A percentile compares a stretch with the other conserved stretches of the same genome.
phyloP scores from a whole-genome alignment of 2,888 invertebrate species.

The Aphodius sticticus region DNA sequence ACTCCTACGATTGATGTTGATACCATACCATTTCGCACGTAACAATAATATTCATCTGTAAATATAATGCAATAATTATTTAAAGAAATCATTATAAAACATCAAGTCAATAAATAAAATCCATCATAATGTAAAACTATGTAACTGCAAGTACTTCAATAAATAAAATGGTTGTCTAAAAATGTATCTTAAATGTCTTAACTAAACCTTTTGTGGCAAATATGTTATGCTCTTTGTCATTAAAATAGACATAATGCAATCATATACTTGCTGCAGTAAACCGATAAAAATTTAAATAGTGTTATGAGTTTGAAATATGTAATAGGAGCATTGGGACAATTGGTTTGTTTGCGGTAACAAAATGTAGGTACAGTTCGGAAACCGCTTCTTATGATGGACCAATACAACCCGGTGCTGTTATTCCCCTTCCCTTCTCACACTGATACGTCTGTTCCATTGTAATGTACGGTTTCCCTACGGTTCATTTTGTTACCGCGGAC shows the following conservation, averaged over 20 bases:
- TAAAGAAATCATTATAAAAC: constrained; percentile 41
- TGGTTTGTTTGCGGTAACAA: too few relatives aligned
- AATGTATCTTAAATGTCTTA: constrained; percentile 12
- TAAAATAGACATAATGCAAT: not conserved
- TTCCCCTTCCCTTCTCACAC: too few relatives aligned
- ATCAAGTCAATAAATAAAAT: constrained; percentile 50
- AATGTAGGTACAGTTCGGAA: too few relatives aligned
- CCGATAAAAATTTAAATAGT: not conserved
- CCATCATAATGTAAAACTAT: constrained; percentile 49
- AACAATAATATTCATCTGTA: not conserved
- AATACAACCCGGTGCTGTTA: too few relatives aligned
- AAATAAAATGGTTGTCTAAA: constrained; percentile 45
- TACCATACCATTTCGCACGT: not conserved
- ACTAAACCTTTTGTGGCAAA: constrained; percentile 16
- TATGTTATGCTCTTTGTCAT: not conserved
- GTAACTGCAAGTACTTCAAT: constrained; percentile 49
- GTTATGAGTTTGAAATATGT: too few relatives aligned
- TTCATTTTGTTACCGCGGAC: too few relatives aligned
- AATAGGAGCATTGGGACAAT: too few relatives aligned
- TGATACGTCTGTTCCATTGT: too few relatives aligned
- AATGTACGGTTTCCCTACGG: too few relatives aligned
- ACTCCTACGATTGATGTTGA: not conserved
- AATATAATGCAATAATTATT: constrained; percentile 4
- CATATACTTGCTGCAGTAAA: not conserved
- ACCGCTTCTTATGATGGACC: too few relatives aligned